These are phyloP conservation scores for Tragelaphus scriptus DNA, from an alignment of 2,113 vertebrate species.

Conservation along the genomic window DNA sequence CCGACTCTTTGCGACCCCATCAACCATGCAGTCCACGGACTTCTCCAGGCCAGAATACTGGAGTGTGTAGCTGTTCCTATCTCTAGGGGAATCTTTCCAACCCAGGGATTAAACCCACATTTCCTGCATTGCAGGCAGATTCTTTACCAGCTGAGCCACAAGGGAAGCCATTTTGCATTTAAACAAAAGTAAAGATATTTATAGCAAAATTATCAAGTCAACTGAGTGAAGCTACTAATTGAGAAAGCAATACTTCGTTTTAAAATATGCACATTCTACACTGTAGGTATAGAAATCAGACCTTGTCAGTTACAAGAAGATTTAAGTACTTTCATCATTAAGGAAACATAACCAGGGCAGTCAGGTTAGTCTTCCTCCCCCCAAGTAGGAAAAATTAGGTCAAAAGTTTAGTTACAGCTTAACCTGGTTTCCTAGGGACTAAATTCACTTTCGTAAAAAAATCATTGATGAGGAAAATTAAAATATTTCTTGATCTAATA, in stretches of 20 bases:
- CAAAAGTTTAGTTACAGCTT: background rate
- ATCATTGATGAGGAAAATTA: background rate
- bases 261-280: background rate
- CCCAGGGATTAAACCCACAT: background rate
- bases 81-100: background rate
- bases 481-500: background rate
- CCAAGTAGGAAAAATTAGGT: background rate
- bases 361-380: background rate
- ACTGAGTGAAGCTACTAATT: background rate
- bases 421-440: background rate
- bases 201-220: background rate
- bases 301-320: background rate
- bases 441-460: slow-evolving; percentile 12
- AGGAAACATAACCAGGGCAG: background rate
- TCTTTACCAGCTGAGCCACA: background rate
- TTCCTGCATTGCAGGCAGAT: background rate
- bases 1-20: rapidly evolving
- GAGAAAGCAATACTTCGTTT: background rate
- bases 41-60: background rate
- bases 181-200: background rate
- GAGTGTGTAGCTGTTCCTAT: background rate
- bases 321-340: background rate
- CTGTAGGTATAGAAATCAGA: background rate
- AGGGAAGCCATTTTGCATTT: background rate
- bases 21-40: background rate